Evolutionary conservation across 1,140 invertebrate species (phyloP).

Genomic region (Epicauta chinensis): DNA sequence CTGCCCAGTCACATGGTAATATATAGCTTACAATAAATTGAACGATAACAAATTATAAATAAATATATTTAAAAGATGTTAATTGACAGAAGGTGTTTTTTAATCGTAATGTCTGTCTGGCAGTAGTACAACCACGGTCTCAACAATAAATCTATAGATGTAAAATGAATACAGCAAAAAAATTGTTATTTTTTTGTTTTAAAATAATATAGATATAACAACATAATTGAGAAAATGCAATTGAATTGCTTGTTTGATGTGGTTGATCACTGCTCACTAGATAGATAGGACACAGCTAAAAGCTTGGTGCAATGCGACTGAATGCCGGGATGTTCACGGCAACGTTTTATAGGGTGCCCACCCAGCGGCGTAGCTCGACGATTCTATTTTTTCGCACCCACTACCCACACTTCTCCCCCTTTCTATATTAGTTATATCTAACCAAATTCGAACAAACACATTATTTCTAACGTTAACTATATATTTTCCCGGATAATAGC

Average conservation of each 20-base stretch:
- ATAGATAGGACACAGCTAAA: constrained; percentile 33
- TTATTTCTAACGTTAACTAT: too few species aligned
- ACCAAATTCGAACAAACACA: constrained; percentile 2
- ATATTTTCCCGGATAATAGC: too few species aligned
- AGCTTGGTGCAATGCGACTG: constrained; percentile 32
- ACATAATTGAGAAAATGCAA: constrained; percentile 20
- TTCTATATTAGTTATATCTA: constrained; percentile 3
- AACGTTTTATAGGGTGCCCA: constrained; percentile 28
- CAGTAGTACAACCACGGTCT: constrained; percentile 37
- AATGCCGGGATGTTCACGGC: constrained; percentile 12
- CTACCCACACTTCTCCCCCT: constrained; percentile 4
- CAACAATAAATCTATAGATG: constrained; percentile 29
- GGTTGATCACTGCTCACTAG: constrained; percentile 36
- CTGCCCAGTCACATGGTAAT: constrained; percentile 31
- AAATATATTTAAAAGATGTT: constrained; percentile 32
- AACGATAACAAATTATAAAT: constrained; percentile 35
- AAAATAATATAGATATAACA: constrained; percentile 9
- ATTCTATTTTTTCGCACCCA: constrained; percentile 20
- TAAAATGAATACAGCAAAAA: constrained; percentile 1
- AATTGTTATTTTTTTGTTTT: neutral
- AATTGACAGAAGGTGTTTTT: constrained; percentile 28
- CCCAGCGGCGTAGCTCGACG: constrained; percentile 18
- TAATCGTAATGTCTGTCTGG: constrained; percentile 35
- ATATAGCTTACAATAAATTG: constrained; percentile 25
- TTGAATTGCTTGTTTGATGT: constrained; percentile 58